A percentile compares a stretch with the other conserved stretches of the same genome.
These are phyloP conservation scores for Plectropomus leopardus DNA, from an alignment of 2,113 vertebrate genomes.

Conservation along the genomic window DNA sequence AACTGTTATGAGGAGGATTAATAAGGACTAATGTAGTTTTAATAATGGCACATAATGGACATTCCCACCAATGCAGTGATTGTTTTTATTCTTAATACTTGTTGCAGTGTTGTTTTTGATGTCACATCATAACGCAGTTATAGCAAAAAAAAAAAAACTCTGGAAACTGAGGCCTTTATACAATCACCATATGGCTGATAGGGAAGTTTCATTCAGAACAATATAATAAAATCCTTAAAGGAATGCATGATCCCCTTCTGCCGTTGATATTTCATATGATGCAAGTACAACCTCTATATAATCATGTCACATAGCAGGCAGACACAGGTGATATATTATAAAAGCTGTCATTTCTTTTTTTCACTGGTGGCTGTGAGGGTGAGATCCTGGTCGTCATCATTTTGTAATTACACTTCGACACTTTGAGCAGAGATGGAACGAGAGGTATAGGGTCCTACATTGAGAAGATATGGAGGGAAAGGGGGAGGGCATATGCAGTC, in stretches of 20 bases:
- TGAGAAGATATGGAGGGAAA: not conserved
- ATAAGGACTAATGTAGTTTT: too few relatives aligned
- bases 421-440: conserved; percentile 14
- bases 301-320: not conserved
- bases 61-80: too few relatives aligned
- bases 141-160: not conserved
- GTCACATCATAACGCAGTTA: conserved; percentile 16
- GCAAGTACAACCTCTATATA: too few relatives aligned
- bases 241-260: not conserved
- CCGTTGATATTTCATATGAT: not conserved
- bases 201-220: not conserved
- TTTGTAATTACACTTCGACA: conserved; percentile 44
- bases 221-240: not conserved
- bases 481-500: not conserved
- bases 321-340: conserved; percentile 4
- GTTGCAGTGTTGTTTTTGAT: not conserved
- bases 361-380: not conserved
- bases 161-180: not conserved
- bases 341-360: not conserved
- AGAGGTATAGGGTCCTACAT: not conserved
- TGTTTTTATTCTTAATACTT: conserved; percentile 24
- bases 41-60: not conserved
- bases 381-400: conserved; percentile 33
- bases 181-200: conserved; percentile 22
- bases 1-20: not conserved